phyloP scores from a whole-genome alignment of 2,888 invertebrate species.

The Drosophila putrida region DNA sequence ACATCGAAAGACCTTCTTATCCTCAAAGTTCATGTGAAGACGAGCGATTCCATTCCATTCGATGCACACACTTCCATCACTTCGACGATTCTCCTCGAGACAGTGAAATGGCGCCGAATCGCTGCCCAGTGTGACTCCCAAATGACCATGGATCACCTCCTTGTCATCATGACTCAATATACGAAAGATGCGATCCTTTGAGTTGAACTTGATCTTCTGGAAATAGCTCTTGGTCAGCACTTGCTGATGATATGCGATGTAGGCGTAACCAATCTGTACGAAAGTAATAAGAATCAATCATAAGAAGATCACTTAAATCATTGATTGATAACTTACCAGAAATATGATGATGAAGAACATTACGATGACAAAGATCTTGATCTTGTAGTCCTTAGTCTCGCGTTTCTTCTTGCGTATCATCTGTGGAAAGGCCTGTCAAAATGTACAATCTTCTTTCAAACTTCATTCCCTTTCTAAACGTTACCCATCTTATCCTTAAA shows the following conservation, averaged over 20 bases:
- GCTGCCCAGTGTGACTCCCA: conserved; percentile 88
- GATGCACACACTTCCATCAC: conserved; percentile 90
- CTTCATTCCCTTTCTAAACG: not conserved
- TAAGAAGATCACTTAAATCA: not conserved
- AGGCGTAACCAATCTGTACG: conserved; percentile 90
- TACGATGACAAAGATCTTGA: conserved; percentile 92
- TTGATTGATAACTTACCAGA: conserved; percentile 85
- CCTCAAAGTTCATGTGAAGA: conserved; percentile 89
- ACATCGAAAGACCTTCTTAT: conserved; percentile 90
- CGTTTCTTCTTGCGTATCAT: conserved; percentile 90
- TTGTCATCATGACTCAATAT: conserved; percentile 90
- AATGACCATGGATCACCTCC: conserved; percentile 89
- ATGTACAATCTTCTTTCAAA: conserved; percentile 7
- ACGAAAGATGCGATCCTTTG: conserved; percentile 90
- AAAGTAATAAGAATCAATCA: not conserved
- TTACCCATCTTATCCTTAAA: too few relatives aligned
- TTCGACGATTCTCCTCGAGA: conserved; percentile 87
- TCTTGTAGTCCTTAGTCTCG: conserved; percentile 91
- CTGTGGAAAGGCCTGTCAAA: conserved; percentile 89
- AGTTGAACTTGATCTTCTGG: conserved; percentile 93
- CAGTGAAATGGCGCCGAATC: conserved; percentile 90
- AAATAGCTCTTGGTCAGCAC: conserved; percentile 93
- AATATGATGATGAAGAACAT: conserved; percentile 93
- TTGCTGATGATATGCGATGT: conserved; percentile 93
- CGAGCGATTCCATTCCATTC: conserved; percentile 93